Percentiles rank a stretch among this genome's conserved stretches.
Evolutionary conservation across 2,113 vertebrate species (phyloP).

Genomic region (Formicarius rufipectus): DNA sequence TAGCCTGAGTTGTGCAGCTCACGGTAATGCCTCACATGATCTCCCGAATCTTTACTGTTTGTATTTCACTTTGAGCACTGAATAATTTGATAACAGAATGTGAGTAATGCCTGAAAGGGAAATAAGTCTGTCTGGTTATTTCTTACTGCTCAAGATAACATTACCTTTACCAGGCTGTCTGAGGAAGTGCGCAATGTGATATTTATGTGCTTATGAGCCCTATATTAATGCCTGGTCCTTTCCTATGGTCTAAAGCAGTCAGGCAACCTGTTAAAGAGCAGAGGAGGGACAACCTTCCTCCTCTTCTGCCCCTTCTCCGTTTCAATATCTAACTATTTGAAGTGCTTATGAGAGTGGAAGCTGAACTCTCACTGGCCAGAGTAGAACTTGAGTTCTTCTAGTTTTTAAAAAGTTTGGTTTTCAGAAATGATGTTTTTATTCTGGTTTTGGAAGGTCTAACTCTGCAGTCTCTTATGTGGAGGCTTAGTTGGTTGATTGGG

Average conservation of each 20-base stretch:
- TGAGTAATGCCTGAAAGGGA: slow-evolving; percentile 6
- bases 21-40: not conserved
- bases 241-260: not conserved
- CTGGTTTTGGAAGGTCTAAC: not conserved
- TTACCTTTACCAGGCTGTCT: not conserved
- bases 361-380: not conserved
- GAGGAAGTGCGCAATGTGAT: not conserved
- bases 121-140: not conserved
- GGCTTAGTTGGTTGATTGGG: too few species aligned
- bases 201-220: not conserved
- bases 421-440: not conserved
- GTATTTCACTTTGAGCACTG: not conserved
- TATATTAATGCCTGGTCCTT: not conserved
- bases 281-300: not conserved
- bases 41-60: not conserved
- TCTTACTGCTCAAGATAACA: not conserved
- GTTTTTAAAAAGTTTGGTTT: not conserved
- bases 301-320: not conserved
- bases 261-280: not conserved
- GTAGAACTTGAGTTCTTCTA: not conserved
- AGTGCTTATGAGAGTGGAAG: not conserved
- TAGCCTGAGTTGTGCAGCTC: not conserved
- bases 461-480: too few species aligned
- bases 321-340: not conserved
- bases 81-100: not conserved